Conservation (phyloP, 2,888 invertebrate genomes). For the Drosophila mercatorum region DNA sequence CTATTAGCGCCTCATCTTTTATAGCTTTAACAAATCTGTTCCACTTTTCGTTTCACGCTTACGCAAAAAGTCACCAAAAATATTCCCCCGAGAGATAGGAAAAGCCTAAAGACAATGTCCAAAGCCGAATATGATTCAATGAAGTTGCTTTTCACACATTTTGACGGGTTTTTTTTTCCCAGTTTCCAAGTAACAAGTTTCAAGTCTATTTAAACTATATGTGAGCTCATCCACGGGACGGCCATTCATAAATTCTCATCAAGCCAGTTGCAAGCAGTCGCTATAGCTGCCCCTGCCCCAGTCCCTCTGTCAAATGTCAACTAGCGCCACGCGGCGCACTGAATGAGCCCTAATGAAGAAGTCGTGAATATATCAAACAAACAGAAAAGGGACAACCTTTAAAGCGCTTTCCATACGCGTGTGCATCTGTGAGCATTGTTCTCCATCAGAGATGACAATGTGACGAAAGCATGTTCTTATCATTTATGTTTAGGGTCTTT, state of each 20-base stretch:
- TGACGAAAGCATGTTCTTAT: constrained; percentile 26
- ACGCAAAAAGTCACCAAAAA: constrained; percentile 39
- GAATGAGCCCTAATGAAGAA: constrained; percentile 69
- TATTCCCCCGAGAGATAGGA: constrained; percentile 9
- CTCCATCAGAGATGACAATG: constrained; percentile 44
- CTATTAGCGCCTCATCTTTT: constrained; percentile 66
- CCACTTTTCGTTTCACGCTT: constrained; percentile 64
- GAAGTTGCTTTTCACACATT: constrained; percentile 64
- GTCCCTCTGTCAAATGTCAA: constrained; percentile 70
- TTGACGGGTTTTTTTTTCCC: constrained; percentile 50
- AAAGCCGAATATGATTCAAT: constrained; percentile 46
- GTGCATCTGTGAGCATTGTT: constrained; percentile 15
- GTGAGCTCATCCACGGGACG: constrained; percentile 44
- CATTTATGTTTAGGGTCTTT: constrained; percentile 15
- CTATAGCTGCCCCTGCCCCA: constrained; percentile 2
- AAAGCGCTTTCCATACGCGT: constrained; percentile 17
- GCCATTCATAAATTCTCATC: constrained; percentile 72
- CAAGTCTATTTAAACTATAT: constrained; percentile 23
- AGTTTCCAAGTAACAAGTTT: constrained; percentile 21
- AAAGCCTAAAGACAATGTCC: constrained; percentile 20
- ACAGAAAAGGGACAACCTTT: constrained; percentile 36
- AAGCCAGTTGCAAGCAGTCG: constrained; percentile 31
- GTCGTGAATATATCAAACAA: constrained; percentile 38
- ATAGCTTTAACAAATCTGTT: constrained; percentile 56
- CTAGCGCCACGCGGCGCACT: constrained; percentile 75